Percentiles rank a stretch among this genome's conserved stretches.
These are phyloP conservation scores for Brachyhypopomus gauderio DNA, from an alignment of 2,113 vertebrate genomes.

Conservation along the genomic window DNA sequence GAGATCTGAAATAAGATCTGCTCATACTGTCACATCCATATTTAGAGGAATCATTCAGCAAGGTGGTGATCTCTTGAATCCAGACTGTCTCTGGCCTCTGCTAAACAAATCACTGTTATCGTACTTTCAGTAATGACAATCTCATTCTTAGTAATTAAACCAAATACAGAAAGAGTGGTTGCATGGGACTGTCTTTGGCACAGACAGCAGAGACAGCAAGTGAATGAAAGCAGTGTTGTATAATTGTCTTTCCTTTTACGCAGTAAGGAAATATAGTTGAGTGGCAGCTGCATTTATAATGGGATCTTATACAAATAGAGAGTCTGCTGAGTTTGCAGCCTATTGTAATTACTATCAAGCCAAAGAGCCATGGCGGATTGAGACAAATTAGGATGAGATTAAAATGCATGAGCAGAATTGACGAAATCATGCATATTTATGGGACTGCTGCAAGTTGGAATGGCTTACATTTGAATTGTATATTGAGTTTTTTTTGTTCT, in stretches of 20 bases:
- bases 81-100: constrained; percentile 13
- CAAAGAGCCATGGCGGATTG: constrained; percentile 51
- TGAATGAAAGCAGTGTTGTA: constrained; percentile 18
- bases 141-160: not conserved
- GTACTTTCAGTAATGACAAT: not conserved
- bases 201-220: constrained; percentile 20
- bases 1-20: constrained; percentile 6
- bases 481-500: constrained; percentile 44
- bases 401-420: constrained; percentile 62
- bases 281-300: constrained; percentile 39
- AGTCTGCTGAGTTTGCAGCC: constrained; percentile 40
- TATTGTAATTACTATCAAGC: constrained; percentile 53
- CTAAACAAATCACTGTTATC: constrained; percentile 11
- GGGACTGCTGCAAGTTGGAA: constrained; percentile 34
- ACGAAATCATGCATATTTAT: constrained; percentile 62
- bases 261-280: not conserved
- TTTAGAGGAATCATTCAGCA: constrained; percentile 20
- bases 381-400: constrained; percentile 59
- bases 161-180: not conserved
- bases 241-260: constrained; percentile 19
- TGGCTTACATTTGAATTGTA: constrained; percentile 52
- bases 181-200: not conserved
- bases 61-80: not conserved
- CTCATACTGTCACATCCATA: not conserved
- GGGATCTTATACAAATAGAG: constrained; percentile 49